phyloP scores from a whole-genome alignment of 2,797 vertebrate genomes.

The Emys orbicularis region DNA sequence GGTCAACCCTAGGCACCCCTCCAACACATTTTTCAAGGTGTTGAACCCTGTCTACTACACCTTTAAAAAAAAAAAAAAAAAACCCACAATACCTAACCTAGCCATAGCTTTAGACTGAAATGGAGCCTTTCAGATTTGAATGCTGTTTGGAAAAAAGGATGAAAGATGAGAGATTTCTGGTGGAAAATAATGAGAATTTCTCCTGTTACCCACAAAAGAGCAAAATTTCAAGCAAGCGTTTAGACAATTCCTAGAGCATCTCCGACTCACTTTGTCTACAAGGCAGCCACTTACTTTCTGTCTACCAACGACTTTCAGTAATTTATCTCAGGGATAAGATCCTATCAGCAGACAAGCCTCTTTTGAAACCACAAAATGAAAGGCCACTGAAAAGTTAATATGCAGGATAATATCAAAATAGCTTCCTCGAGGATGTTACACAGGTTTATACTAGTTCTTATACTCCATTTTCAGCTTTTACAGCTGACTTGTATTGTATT shows the following conservation, averaged over 20 bases:
- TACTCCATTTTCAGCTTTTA: not conserved
- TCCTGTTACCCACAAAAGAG: not conserved
- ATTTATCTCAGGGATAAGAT: not conserved
- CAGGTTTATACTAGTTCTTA: slow-evolving; percentile 51
- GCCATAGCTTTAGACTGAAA: not conserved
- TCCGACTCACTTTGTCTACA: fast-evolving
- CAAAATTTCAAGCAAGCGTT: not conserved
- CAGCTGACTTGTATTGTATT: not conserved
- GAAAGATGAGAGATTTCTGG: fast-evolving
- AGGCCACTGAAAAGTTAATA: not conserved
- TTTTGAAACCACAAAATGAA: not conserved
- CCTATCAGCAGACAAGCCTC: not conserved
- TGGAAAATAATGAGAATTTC: not conserved
- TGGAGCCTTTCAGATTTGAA: not conserved
- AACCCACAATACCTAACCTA: not conserved
- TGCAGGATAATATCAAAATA: not conserved
- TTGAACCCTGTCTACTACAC: too few species aligned
- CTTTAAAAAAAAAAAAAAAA: not conserved
- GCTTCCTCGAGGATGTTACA: slow-evolving; percentile 35
- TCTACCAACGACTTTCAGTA: not conserved
- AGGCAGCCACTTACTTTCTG: not conserved
- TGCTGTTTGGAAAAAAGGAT: fast-evolving
- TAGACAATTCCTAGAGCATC: not conserved
- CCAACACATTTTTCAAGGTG: too few species aligned
- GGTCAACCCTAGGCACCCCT: too few species aligned